Percentiles rank a stretch among this genome's conserved stretches.
Conservation (phyloP, 2,113 vertebrate genomes). For the Uria aalge region DNA sequence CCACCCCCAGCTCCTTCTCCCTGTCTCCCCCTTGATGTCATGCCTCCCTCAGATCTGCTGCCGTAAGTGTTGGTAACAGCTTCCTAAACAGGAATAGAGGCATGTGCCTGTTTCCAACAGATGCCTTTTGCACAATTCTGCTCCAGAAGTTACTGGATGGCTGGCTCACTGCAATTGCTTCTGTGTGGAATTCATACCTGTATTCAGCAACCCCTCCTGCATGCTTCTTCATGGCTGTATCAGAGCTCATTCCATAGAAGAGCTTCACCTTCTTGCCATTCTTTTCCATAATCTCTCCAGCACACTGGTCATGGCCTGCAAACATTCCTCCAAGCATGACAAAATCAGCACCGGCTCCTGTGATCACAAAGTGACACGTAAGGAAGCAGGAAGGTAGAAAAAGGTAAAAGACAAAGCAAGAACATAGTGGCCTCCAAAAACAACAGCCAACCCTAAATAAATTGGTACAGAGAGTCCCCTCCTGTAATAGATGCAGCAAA, state of each 20-base stretch:
- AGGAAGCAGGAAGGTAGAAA: not conserved
- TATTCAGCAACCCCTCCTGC: conserved; percentile 93
- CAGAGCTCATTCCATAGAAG: conserved; percentile 99
- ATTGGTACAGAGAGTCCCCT: not conserved
- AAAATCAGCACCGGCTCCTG: conserved; percentile 95
- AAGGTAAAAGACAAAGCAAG: not conserved
- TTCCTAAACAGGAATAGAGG: not conserved
- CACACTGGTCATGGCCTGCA: conserved; percentile 95
- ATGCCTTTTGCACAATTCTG: not conserved
- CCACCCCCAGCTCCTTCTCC: not conserved
- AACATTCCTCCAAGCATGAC: conserved; percentile 99
- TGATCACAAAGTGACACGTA: not conserved
- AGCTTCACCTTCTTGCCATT: conserved; percentile 94
- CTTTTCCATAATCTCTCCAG: conserved; percentile 90
- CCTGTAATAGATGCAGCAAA: not conserved
- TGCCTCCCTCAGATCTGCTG: not conserved
- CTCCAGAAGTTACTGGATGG: not conserved
- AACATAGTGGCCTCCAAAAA: not conserved
- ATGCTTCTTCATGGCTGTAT: conserved; percentile 97
- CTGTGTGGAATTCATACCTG: conserved; percentile 75
- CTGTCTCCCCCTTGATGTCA: not conserved
- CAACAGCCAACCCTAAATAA: not conserved
- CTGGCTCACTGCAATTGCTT: not conserved
- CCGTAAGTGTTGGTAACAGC: not conserved
- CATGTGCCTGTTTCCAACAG: not conserved